A percentile compares a stretch with the other conserved stretches of the same genome.
Conservation (phyloP, 2,888 invertebrate species). For the Nomada fucata region DNA sequence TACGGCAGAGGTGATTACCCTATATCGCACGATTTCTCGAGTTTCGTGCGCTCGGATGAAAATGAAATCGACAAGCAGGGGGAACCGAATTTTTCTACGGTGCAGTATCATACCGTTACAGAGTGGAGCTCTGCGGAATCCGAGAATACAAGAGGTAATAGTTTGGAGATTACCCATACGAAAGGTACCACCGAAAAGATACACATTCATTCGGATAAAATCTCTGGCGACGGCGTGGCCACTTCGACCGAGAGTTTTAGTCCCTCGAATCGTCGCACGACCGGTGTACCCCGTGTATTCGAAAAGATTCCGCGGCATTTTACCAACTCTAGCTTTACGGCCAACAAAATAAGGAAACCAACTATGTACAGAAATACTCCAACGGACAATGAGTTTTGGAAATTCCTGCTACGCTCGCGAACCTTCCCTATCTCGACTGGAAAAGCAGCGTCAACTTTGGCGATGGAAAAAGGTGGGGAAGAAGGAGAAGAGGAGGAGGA, state of each 20-base stretch:
- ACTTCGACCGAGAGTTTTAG: conserved; percentile 4
- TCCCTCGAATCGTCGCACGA: background rate
- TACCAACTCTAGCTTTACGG: background rate
- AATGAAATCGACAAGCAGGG: background rate
- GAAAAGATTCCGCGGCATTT: background rate
- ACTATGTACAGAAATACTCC: conserved; percentile 11
- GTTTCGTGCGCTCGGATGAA: background rate
- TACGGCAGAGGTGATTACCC: background rate
- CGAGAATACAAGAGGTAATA: background rate
- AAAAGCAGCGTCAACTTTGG: background rate
- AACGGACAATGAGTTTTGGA: conserved; percentile 40
- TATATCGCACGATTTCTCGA: background rate
- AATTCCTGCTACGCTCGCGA: conserved; percentile 1
- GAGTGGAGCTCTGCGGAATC: background rate
- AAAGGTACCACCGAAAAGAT: background rate
- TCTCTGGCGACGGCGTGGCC: background rate
- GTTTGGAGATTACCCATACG: background rate
- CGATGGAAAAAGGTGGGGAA: background rate
- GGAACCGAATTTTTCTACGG: background rate
- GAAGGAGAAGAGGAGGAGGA: no score
- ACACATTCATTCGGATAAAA: background rate
- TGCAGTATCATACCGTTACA: background rate
- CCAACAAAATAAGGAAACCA: conserved; percentile 12
- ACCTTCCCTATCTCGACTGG: background rate
- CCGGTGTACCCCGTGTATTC: background rate